A percentile compares a stretch with the other conserved stretches of the same genome.
phyloP scores from a whole-genome alignment of 1,140 invertebrate genomes.

The Drosophila miranda region DNA sequence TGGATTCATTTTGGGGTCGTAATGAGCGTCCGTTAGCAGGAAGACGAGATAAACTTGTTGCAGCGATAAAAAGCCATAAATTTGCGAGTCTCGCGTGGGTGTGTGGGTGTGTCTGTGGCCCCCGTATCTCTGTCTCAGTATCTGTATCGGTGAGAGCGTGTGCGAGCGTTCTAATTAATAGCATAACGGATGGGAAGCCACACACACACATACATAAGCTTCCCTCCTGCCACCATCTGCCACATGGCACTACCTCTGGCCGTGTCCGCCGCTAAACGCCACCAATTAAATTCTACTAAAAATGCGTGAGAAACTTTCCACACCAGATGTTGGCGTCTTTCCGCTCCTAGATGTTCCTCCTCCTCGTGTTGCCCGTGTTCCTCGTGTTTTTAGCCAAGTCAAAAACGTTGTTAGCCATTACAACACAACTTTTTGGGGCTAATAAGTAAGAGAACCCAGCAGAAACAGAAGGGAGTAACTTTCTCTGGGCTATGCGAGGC shows the following conservation, averaged over 20 bases:
- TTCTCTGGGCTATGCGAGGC: conserved; percentile 8
- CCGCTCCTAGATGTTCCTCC: not conserved
- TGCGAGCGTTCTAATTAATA: conserved; percentile 64
- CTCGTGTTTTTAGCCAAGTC: conserved; percentile 28
- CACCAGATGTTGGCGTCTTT: conserved; percentile 54
- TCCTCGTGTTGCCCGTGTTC: not conserved
- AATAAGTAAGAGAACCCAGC: conserved; percentile 19
- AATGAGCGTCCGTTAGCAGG: conserved; percentile 72
- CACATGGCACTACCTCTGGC: not conserved
- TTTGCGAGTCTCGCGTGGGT: conserved; percentile 45
- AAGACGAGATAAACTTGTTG: conserved; percentile 78
- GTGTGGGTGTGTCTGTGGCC: conserved; percentile 5
- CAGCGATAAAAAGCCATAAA: conserved; percentile 76
- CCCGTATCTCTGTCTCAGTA: conserved; percentile 5
- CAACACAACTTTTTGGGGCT: conserved; percentile 65
- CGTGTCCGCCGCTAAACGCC: conserved; percentile 51
- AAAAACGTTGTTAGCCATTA: conserved; percentile 52
- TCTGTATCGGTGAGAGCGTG: not conserved
- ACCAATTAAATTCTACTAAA: conserved; percentile 78
- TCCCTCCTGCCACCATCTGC: not conserved
- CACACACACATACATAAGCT: conserved; percentile 3
- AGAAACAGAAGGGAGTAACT: conserved; percentile 13
- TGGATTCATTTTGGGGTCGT: too few species aligned
- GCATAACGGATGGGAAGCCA: conserved; percentile 42
- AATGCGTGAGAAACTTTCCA: conserved; percentile 62